Percentiles rank a stretch among this genome's conserved stretches.
phyloP scores from a whole-genome alignment of 2,797 vertebrate species.

The Sorex maritimensis region DNA sequence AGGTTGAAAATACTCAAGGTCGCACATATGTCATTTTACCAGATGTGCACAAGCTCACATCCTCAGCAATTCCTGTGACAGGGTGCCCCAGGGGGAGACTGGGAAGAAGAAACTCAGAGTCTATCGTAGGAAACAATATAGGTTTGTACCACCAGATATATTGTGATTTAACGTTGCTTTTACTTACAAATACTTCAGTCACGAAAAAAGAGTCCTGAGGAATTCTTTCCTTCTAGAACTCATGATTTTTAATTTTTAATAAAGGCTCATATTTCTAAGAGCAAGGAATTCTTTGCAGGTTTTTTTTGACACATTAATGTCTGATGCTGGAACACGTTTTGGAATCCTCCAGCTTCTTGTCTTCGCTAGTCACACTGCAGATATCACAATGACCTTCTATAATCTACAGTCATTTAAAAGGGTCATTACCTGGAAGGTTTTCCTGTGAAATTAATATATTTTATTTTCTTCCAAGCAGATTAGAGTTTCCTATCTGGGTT shows the following conservation, averaged over 20 bases:
- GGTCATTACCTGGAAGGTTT: conserved; percentile 16
- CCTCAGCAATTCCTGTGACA: neutral
- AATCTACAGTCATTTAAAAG: conserved; percentile 23
- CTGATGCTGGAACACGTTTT: neutral
- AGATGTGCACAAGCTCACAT: neutral
- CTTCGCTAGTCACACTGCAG: neutral
- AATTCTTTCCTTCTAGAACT: neutral
- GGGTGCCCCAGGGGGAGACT: neutral
- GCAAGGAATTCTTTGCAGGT: neutral
- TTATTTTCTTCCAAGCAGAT: conserved; percentile 38
- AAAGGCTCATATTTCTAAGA: neutral
- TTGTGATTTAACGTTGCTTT: conserved; percentile 2
- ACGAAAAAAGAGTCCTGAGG: neutral
- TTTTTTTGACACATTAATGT: neutral
- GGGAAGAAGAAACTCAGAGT: neutral
- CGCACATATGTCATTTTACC: neutral
- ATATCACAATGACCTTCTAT: neutral
- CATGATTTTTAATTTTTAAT: conserved; percentile 18
- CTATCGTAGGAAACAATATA: conserved; percentile 31
- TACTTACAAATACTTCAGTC: conserved; percentile 19
- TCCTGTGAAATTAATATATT: conserved; percentile 23
- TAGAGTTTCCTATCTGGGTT: neutral
- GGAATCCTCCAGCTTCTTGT: neutral
- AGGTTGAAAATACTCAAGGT: conserved; percentile 10
- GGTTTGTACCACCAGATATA: neutral